A percentile compares a stretch with the other conserved stretches of the same genome.
Evolutionary conservation across 2,888 invertebrate genomes (phyloP).

Genomic region (Protonemura montana): DNA sequence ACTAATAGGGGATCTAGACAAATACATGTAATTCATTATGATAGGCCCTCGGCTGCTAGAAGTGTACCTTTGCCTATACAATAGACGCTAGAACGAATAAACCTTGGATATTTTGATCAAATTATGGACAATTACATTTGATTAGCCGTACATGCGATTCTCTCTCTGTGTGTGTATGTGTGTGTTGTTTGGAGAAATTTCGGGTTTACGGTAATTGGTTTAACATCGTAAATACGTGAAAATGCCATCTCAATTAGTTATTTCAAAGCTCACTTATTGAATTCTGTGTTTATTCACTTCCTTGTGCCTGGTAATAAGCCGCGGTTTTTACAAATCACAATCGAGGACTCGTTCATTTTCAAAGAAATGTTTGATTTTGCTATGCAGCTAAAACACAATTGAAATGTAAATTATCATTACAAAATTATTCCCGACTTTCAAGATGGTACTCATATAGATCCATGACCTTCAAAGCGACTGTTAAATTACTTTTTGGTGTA

Average conservation of each 20-base stretch:
- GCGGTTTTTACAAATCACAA: too few species aligned
- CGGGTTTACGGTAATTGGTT: not conserved
- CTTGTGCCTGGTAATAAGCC: too few species aligned
- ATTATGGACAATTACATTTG: constrained; percentile 15
- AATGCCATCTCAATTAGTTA: not conserved
- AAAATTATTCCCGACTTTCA: not conserved
- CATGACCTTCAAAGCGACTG: not conserved
- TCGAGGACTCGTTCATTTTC: too few species aligned
- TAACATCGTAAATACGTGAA: not conserved
- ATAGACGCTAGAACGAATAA: not conserved
- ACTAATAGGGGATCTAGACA: constrained; percentile 31
- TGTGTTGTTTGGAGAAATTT: not conserved
- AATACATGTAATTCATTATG: constrained; percentile 32
- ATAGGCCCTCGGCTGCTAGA: not conserved
- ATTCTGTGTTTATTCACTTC: too few species aligned
- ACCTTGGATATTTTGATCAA: constrained; percentile 24
- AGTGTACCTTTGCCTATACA: not conserved
- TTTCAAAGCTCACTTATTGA: too few species aligned
- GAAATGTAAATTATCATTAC: not conserved
- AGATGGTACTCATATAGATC: not conserved
- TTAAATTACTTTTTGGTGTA: not conserved
- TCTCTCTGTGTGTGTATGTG: too few species aligned
- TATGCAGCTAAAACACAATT: too few species aligned
- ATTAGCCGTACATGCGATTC: not conserved
- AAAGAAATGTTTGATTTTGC: too few species aligned